Base-by-base conservation (phyloP, 2,113 vertebrate species). In the Centrocercus urophasianus region DNA sequence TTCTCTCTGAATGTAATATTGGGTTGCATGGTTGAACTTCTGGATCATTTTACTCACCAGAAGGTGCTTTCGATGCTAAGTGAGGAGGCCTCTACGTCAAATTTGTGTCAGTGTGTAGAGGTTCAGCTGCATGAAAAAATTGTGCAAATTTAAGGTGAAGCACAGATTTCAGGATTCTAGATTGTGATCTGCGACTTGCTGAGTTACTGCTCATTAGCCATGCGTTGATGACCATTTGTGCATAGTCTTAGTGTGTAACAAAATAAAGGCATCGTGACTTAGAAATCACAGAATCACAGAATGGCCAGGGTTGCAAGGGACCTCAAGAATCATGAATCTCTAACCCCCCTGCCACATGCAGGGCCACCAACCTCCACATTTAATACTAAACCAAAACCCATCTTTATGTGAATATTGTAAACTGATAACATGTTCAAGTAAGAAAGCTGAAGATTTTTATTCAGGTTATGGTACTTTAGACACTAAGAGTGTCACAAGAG, bases 41-140 rank as follows among this genome's bases (percentile, higher is more conserved):
- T 91, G 67, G 36, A 79, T 70, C 50, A 34, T 94, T 89, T 92
- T 78, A 89, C 21, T 93, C 60, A 80, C 45, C 63, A 50, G 75
- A 89, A 74, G 21, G 50, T 42, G 30, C n/a, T 90, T 87, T 85
- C 1, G 5, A 4, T 42, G 70, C 54, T 70, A 45, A 61, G 9
- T 13, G 38, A 92, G 27, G 21, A 67, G 22, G 27, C 3, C 3
- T 10, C 22, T 32, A 7, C 10, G 22, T 59, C 13, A 17, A 87
- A 80, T 56, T 63, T 16, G 3, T 69, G 28, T 12, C 47, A 18
- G 14, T 67, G 32, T 61, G 11, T 36, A 54, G 45, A 81, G 30
- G 5, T 28, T 82, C 83, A 61, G 45, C 28, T 56, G 22, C 24
- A 24, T 71, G 38, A 66, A 66, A 91, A 71, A 8, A 4, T 3